Percentiles rank a stretch among this genome's conserved stretches.
phyloP scores from a whole-genome alignment of 2,888 invertebrate genomes.

The Drosophila parthenogenetica region DNA sequence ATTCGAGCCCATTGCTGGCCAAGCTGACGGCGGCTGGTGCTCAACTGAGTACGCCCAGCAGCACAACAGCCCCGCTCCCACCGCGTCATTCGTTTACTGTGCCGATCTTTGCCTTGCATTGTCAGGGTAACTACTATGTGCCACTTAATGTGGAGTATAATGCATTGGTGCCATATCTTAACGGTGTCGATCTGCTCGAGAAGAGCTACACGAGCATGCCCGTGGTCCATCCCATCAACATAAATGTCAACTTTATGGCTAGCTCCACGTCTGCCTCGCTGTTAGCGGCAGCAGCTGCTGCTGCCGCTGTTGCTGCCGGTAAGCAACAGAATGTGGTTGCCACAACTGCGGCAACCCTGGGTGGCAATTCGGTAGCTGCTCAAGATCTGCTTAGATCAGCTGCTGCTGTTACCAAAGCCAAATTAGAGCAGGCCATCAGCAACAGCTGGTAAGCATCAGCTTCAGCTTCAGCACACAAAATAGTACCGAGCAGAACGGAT shows the following conservation, averaged over 20 bases:
- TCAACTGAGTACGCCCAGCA: slow-evolving; percentile 69
- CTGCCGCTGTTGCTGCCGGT: slow-evolving; percentile 76
- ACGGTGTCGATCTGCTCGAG: slow-evolving; percentile 87
- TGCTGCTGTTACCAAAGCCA: slow-evolving; percentile 78
- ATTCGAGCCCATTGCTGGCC: slow-evolving; percentile 65
- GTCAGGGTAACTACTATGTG: slow-evolving; percentile 95
- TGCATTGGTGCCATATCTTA: slow-evolving; percentile 89
- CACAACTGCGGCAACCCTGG: slow-evolving; percentile 44
- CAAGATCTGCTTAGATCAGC: slow-evolving; percentile 52
- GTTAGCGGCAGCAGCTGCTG: slow-evolving; percentile 78
- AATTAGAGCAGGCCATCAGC: slow-evolving; percentile 82
- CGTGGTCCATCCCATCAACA: slow-evolving; percentile 93
- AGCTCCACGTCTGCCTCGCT: slow-evolving; percentile 74
- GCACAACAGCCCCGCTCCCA: slow-evolving; percentile 69
- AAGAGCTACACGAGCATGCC: slow-evolving; percentile 86
- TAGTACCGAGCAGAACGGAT: slow-evolving; percentile 21
- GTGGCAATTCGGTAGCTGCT: slow-evolving; percentile 51
- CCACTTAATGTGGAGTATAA: slow-evolving; percentile 93
- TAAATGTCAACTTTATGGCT: slow-evolving; percentile 91
- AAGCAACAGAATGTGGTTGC: slow-evolving; percentile 64
- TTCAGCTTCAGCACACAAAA: slow-evolving; percentile 2
- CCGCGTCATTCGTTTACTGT: slow-evolving; percentile 86
- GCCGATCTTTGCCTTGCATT: slow-evolving; percentile 95
- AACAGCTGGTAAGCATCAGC: slow-evolving; percentile 82
- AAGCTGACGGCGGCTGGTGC: slow-evolving; percentile 61